phyloP scores from a whole-genome alignment of 2,888 invertebrate genomes.

The Drosophila multiciliata region DNA sequence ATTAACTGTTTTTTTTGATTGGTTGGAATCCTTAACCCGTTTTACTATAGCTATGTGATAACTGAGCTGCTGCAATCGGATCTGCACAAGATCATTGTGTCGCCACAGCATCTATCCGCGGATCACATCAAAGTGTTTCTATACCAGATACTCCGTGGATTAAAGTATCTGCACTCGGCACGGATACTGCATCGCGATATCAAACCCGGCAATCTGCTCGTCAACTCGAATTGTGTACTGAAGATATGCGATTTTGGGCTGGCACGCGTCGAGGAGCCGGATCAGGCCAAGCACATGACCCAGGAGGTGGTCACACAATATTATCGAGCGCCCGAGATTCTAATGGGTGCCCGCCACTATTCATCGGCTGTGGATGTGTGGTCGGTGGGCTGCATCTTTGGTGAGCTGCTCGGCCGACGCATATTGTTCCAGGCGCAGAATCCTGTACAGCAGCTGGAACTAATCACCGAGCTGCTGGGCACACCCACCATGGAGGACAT shows the following conservation, averaged over 20 bases:
- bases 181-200: slow-evolving; percentile 99
- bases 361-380: slow-evolving; percentile 98
- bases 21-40: slow-evolving; percentile 52
- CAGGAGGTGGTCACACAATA: slow-evolving; percentile 99
- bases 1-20: not conserved
- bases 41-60: slow-evolving; percentile 95
- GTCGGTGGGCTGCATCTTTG: slow-evolving; percentile 99
- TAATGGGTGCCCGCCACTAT: slow-evolving; percentile 99
- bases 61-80: slow-evolving; percentile 99
- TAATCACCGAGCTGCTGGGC: slow-evolving; percentile 98
- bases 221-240: slow-evolving; percentile 99
- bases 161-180: slow-evolving; percentile 99
- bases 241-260: slow-evolving; percentile 99
- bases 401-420: slow-evolving; percentile 96
- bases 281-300: slow-evolving; percentile 97
- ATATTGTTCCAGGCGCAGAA: slow-evolving; percentile 99
- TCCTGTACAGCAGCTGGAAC: slow-evolving; percentile 98
- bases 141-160: slow-evolving; percentile 99
- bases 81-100: slow-evolving; percentile 99
- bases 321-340: slow-evolving; percentile 99
- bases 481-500: slow-evolving; percentile 98
- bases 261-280: slow-evolving; percentile 98
- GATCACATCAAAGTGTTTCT: slow-evolving; percentile 99
- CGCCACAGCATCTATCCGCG: slow-evolving; percentile 98
- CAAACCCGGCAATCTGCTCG: slow-evolving; percentile 99